Base-by-base conservation (phyloP, 35 echinoderm and acorn worm species). In the Heliocidaris tuberculata region DNA sequence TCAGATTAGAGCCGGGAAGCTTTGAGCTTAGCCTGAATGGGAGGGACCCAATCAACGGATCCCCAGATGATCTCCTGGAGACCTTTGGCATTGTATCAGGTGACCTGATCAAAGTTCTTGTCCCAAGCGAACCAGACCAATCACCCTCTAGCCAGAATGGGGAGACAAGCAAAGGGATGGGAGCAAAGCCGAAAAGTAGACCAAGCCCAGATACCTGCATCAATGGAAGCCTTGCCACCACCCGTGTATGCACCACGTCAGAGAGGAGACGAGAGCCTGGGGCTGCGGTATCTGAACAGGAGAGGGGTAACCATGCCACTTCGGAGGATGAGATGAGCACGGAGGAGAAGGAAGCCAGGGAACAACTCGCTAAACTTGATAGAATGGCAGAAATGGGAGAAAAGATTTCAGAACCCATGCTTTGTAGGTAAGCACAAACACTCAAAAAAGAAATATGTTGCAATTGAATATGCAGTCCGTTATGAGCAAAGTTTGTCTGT, bases 21-120 rank as follows among this genome's bases (percentile, higher is more conserved):
- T 98, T 98, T 98, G 85, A 96, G 31, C 91, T 98, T 48, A 98
- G 96, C 49, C 85, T 98, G 90, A 98, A 98, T 97, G 97, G 97
- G 16, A 94, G 59, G 48, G 97, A 98, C 93, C 93, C 96, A 48
- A 71, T 98, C 13, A 29, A 30, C 70, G 78, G 94, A 16, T 50
- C 47, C 48, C 86, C 93, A 24, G 95, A 60, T 49, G 93, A 35
- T 47, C 47, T 52, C 19, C 90, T 97, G 16, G 86, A 93, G 78
- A 93, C 94, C 32, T 92, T 97, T 94, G 97, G 85, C 10, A 60
- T 98, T 21, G 97, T 98, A 10, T 98, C 97, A 27, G 97, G 96
- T 47, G 97, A 98, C 90, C 71, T 98, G 32, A 85, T 98, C 30
- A 95, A 95, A 93, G 59, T 98, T 4, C 88, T 97, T 0, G 17